Percentiles rank a stretch among this genome's conserved stretches.
Conservation (phyloP, 2,113 vertebrate species). For the Lepus timidus region DNA sequence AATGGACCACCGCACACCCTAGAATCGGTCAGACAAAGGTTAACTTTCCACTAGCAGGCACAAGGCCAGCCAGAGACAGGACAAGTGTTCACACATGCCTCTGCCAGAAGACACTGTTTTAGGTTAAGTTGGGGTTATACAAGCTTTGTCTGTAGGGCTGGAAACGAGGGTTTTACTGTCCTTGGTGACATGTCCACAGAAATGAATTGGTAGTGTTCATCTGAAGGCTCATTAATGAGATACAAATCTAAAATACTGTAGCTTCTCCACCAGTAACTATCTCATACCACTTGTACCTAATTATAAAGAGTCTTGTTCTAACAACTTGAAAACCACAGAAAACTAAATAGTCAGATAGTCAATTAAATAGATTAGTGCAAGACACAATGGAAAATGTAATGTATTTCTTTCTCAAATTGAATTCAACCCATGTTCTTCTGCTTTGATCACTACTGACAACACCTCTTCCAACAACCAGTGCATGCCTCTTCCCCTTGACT, state of each 20-base stretch:
- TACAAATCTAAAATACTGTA: conserved; percentile 69
- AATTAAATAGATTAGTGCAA: conserved; percentile 81
- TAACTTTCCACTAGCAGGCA: conserved; percentile 1
- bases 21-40: not conserved
- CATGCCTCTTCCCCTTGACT: not conserved
- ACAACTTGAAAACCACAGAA: conserved; percentile 70
- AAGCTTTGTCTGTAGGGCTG: conserved; percentile 33
- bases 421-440: conserved; percentile 15
- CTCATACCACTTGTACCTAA: conserved; percentile 71
- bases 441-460: not conserved
- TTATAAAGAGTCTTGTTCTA: conserved; percentile 78
- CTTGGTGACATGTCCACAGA: conserved; percentile 18
- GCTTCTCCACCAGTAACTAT: conserved; percentile 60
- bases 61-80: conserved; percentile 4
- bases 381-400: conserved; percentile 86
- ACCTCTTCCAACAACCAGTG: not conserved
- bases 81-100: conserved; percentile 51
- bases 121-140: conserved; percentile 44
- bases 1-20: not conserved
- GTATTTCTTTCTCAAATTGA: conserved; percentile 61
- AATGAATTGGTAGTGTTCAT: conserved; percentile 65
- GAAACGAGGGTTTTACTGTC: conserved; percentile 53
- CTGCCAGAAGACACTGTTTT: conserved; percentile 51
- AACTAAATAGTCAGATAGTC: conserved; percentile 73
- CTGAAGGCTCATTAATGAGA: conserved; percentile 78